phyloP scores from a whole-genome alignment of 2,888 invertebrate species.

The Agrochola litura region DNA sequence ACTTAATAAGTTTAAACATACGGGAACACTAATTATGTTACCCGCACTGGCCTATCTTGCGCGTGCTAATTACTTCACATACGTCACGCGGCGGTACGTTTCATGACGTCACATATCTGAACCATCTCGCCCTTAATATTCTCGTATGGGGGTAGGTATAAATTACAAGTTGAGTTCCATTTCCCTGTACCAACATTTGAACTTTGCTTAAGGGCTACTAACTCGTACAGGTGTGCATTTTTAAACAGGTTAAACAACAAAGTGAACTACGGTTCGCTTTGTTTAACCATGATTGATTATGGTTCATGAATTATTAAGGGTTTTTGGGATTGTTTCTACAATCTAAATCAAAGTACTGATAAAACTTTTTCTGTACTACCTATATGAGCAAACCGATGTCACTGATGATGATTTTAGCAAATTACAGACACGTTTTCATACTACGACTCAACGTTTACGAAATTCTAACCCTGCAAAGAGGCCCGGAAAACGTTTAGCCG shows the following conservation, averaged over 20 bases:
- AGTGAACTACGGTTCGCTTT: slow-evolving; percentile 43
- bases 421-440: neutral
- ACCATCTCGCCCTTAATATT: slow-evolving; percentile 74
- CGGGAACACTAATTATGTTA: slow-evolving; percentile 69
- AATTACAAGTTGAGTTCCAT: slow-evolving; percentile 83
- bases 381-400: neutral
- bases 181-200: slow-evolving; percentile 81
- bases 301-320: slow-evolving; percentile 44
- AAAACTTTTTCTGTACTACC: slow-evolving; percentile 23
- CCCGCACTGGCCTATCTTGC: slow-evolving; percentile 65
- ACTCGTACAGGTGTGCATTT: slow-evolving; percentile 63
- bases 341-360: slow-evolving; percentile 26
- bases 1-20: slow-evolving; percentile 65
- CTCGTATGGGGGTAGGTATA: slow-evolving; percentile 79
- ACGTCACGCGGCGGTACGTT: slow-evolving; percentile 79
- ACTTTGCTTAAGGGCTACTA: slow-evolving; percentile 75
- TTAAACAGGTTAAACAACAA: slow-evolving; percentile 56
- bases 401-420: neutral
- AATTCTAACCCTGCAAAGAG: slow-evolving; percentile 13
- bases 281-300: slow-evolving; percentile 54
- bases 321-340: slow-evolving; percentile 35
- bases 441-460: neutral
- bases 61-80: slow-evolving; percentile 81
- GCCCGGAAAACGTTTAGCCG: neutral
- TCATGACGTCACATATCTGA: slow-evolving; percentile 71